Base-by-base conservation (phyloP, 2,797 vertebrate genomes). In the Bucorvus abyssinicus region DNA sequence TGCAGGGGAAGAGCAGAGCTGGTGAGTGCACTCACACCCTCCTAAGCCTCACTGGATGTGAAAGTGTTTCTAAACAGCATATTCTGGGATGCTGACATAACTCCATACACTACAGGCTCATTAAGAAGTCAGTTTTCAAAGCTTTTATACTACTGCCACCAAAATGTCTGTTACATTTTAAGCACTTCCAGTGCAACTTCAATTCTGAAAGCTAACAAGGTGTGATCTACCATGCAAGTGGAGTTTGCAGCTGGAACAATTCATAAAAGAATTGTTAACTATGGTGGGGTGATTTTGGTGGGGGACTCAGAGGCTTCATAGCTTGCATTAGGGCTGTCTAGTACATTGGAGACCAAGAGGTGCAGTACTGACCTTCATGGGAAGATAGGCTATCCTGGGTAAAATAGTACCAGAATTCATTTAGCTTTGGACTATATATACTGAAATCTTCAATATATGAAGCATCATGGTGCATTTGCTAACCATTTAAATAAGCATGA, bases 21-120 rank as follows among this genome's bases (percentile, higher is more conserved):
- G 56, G 57, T 81, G 92, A 95, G 61, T 76, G 32, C 53, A 69
- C 50, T 93, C 86, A 84, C 36, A 65, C 18, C n/a, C 56, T 94
- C 40, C 53, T 81, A 90, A 90, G 63, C 55, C 47, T 92, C 77
- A 63, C 47, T 59, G 47, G 60, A 86, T 82, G 29, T 44, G 29
- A 71, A 87, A 85, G 50, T 71, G 40, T 91, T 94, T 94, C 93
- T 76, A 67, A 93, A 82, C 26, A 93, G 73, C 32, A 55, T 67
- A 88, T 63, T 84, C 77, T 44, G 38, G 53, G 89, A 87, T 91
- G 64, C 71, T 91, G 82, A 91, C 53, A 59, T 0, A 1, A 71
- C 61, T 82, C 68, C 17, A 20, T n/a, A 60, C 4, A 22, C 61
- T 44, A 75, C 32, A 61, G 19, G 36, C 12, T 83, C 49, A n/a